Conservation (phyloP, 1,140 invertebrate genomes). For the Plectrocnemia conspersa region DNA sequence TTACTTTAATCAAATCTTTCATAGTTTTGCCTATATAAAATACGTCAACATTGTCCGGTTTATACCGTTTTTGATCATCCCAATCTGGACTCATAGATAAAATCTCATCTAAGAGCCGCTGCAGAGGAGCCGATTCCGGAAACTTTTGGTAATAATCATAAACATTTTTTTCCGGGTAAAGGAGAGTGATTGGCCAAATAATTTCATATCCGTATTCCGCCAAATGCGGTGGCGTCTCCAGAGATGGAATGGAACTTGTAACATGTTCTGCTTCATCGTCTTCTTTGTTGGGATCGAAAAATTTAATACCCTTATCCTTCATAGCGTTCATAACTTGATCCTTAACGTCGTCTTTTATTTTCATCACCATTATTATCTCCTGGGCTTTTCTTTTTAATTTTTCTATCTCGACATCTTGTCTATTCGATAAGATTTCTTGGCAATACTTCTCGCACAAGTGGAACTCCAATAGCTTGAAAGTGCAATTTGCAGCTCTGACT, state of each 20-base stretch:
- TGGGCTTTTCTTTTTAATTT: constrained; percentile 58
- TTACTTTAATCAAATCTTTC: constrained; percentile 64
- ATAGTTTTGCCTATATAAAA: constrained; percentile 56
- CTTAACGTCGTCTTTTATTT: constrained; percentile 54
- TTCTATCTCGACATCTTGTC: constrained; percentile 55
- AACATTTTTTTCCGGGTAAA: constrained; percentile 46
- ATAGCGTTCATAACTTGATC: constrained; percentile 44
- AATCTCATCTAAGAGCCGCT: constrained; percentile 50
- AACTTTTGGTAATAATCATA: constrained; percentile 62
- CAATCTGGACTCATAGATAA: constrained; percentile 69
- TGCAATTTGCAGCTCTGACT: constrained; percentile 69
- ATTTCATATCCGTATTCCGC: constrained; percentile 24
- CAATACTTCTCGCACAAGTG: constrained; percentile 71
- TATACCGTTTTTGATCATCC: constrained; percentile 71
- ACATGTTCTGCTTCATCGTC: constrained; percentile 50
- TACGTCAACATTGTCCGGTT: constrained; percentile 60
- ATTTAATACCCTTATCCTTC: constrained; percentile 42
- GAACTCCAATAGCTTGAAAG: constrained; percentile 63
- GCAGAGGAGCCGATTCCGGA: constrained; percentile 51
- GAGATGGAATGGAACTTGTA: constrained; percentile 51
- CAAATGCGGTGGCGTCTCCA: neutral
- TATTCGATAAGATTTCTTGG: constrained; percentile 59
- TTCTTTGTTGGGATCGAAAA: constrained; percentile 60
- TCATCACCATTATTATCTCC: constrained; percentile 56
- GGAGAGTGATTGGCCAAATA: constrained; percentile 43